Percentiles rank a stretch among this genome's conserved stretches.
Conservation (phyloP, 35 echinoderm and acorn worm genomes). For the Patiria miniata region DNA sequence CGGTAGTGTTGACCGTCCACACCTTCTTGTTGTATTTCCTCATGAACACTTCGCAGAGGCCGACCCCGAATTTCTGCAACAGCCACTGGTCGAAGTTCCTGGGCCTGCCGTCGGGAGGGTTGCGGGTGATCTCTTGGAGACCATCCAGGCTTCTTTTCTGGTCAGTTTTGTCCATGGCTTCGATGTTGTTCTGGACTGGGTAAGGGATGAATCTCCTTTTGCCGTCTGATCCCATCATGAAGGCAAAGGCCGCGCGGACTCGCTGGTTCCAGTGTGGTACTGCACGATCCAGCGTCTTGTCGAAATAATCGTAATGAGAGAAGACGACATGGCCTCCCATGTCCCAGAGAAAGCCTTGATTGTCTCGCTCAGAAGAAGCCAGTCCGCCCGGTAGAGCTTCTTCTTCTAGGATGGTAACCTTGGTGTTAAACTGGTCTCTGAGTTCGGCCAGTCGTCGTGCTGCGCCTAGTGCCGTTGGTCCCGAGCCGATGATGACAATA, state of each 20-base stretch:
- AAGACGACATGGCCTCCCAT: slow-evolving; percentile 56
- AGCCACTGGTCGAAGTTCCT: slow-evolving; percentile 45
- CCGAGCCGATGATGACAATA: not conserved
- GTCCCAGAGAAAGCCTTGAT: slow-evolving; percentile 49
- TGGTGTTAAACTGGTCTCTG: not conserved
- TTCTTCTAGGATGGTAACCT: slow-evolving; percentile 39
- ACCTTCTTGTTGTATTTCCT: no score
- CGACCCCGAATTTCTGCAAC: no score
- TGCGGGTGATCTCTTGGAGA: not conserved
- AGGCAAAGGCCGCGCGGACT: slow-evolving; percentile 36
- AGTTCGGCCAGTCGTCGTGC: not conserved
- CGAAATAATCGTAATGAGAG: slow-evolving; percentile 44
- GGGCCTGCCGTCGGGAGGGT: not conserved
- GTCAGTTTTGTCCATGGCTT: slow-evolving; percentile 21
- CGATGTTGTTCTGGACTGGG: slow-evolving; percentile 49
- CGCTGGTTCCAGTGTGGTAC: slow-evolving; percentile 46
- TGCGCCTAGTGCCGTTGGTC: not conserved
- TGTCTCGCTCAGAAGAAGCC: slow-evolving; percentile 32
- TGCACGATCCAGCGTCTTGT: slow-evolving; percentile 17
- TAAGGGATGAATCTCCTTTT: slow-evolving; percentile 34
- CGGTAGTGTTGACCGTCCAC: slow-evolving; percentile 31
- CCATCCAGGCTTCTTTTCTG: slow-evolving; percentile 18
- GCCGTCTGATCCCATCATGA: slow-evolving; percentile 44
- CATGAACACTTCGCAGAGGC: slow-evolving; percentile 41
- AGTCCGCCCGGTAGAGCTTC: slow-evolving; percentile 32